Percentiles rank a stretch among this genome's conserved stretches.
Evolutionary conservation across 2,797 vertebrate genomes (phyloP).

Genomic region (Oreochromis mossambicus): DNA sequence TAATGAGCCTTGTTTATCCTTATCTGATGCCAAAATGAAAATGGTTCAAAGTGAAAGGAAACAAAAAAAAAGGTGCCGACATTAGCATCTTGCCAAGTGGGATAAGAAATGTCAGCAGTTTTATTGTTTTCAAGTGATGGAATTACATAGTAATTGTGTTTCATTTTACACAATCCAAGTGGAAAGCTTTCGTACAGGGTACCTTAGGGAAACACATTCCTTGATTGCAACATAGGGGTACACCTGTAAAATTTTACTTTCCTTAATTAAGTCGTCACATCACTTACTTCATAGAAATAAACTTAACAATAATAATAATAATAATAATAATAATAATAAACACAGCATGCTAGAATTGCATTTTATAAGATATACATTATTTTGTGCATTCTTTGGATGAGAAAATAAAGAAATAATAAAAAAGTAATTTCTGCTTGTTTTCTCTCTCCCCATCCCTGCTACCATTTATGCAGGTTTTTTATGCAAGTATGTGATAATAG

Average conservation of each 20-base stretch:
- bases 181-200: neutral
- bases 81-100: slow-evolving; percentile 26
- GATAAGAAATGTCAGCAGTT: slow-evolving; percentile 11
- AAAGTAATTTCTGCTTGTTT: neutral
- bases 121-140: slow-evolving; percentile 21
- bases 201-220: neutral
- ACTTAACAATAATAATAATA: neutral
- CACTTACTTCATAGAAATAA: neutral
- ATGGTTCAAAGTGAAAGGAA: slow-evolving; percentile 48
- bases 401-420: neutral
- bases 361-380: neutral
- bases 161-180: neutral
- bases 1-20: slow-evolving; percentile 78
- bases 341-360: neutral
- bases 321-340: neutral
- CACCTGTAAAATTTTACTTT: neutral
- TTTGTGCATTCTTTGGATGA: neutral
- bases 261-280: neutral
- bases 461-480: neutral
- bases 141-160: neutral
- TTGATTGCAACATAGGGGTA: neutral
- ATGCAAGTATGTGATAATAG: neutral
- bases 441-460: neutral
- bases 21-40: slow-evolving; percentile 71
- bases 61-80: slow-evolving; percentile 31